These are phyloP conservation scores for Phalacrocorax carbo DNA, from an alignment of 2,113 vertebrate species.

Conservation along the genomic window DNA sequence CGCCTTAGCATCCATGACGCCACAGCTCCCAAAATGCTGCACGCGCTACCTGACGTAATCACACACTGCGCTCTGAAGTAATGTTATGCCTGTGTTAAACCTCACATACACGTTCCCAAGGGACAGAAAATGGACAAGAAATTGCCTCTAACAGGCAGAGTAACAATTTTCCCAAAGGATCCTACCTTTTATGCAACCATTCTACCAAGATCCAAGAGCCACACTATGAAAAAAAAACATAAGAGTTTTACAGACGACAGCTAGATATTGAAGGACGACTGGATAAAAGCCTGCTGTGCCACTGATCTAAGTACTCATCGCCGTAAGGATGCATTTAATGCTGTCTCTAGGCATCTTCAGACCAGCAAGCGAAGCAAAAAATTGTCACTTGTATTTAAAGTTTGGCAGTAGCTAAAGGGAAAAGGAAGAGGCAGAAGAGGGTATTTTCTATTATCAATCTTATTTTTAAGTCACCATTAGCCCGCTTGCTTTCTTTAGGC, in stretches of 20 bases:
- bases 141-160: neutral
- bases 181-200: neutral
- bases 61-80: neutral
- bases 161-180: neutral
- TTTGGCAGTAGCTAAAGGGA: neutral
- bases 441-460: neutral
- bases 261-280: neutral
- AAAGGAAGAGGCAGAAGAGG: neutral
- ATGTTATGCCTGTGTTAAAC: neutral
- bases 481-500: neutral
- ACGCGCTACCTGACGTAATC: rapidly evolving
- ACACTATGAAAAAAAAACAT: neutral
- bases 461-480: neutral
- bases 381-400: conserved; percentile 15
- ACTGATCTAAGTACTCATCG: neutral
- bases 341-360: neutral
- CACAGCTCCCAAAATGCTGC: neutral
- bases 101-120: neutral
- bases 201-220: neutral
- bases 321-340: neutral
- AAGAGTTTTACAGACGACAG: neutral
- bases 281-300: neutral
- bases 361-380: neutral
- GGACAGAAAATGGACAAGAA: neutral
- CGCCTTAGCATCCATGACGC: neutral